Base-by-base conservation (phyloP, 2,797 vertebrate genomes). In the Myiotriccus ornatus region DNA sequence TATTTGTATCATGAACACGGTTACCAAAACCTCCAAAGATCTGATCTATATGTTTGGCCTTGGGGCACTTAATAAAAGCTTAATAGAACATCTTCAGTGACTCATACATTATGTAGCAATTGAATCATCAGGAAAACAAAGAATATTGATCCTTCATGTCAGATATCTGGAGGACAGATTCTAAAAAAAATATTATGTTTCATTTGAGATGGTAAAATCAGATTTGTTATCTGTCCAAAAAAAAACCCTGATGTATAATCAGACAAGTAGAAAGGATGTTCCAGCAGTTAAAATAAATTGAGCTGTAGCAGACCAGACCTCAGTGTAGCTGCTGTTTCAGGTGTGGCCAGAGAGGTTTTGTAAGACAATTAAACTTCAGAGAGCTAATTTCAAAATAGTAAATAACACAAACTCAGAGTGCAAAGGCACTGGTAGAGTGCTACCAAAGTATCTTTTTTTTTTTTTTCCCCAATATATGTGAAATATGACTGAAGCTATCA, bases 61-160 rank as follows among this genome's bases (percentile, higher is more conserved):
- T 64, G 57, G 68, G 84, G 70, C 41, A 84, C 65, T 90, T 85
- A 68, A 87, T 89, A 87, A 87, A 93, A 90, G 67, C 60, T 91
- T 85, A 91, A 86, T 43, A 78, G 62, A 92, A 88, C 25, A 37
- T 82, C 80, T 92, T 94, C 73, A 80, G 78, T 71, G 75, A 94
- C 67, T 95, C 81, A 93, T 82, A 82, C 59, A 86, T 95, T 90
- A 90, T 84, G 28, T 79, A 90, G 84, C 83, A 91, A 93, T 86
- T 91, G 87, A 87, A 95, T 87, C 87, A 94, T 87, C 83, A 73
- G 52, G 56, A 81, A 90, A 92, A 92, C 53, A 93, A 86, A 82
- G 49, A 39, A 23, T 91, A 89, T 93, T 75, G 89, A 96, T 96
- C 74, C 44, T 93, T 82, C 50, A 12, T 82, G 63, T 92, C 69